Evolutionary conservation across 2,113 vertebrate species (phyloP), one percentile per base, ranked within the genome.

Genomic region (Sakesphorus luctuosus): DNA sequence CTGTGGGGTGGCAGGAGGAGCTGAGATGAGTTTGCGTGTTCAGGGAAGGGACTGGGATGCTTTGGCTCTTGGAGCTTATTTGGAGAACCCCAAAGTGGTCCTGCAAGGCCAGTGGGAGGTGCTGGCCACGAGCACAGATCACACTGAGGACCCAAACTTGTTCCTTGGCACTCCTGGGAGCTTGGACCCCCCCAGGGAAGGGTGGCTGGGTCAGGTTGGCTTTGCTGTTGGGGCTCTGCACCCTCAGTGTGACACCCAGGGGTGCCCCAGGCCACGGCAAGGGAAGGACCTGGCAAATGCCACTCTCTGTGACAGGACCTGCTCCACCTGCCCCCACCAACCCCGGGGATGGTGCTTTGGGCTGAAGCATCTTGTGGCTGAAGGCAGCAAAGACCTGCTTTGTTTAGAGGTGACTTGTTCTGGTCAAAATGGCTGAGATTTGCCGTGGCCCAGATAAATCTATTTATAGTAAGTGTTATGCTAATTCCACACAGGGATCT

Each of bases 361-460:
- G 75, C 59, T 65, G 79, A 29, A 69, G 69, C 55, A 16, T 35
- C 49, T 4, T 18, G 65, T 20, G 44, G n/a, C 1, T 67, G 77
- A 71, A 43, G 2, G 6, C 75, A 85, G 71, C 49, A 5, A 65
- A 31, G 72, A 83, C 7, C 26, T 50, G 71, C 82, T 76, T 49
- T 9, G 4, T 75, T 53, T 43, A 36, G 92, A 87, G 82, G 85
- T 93, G 95, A 93, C 78, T 94, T 9, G 18, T 58, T 61, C 85
- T 73, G 90, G 35, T 38, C 71, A 62, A 23, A 66, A 83, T 0
- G 7, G 71, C 63, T 29, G 90, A 95, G 92, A 86, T 91, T 40
- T 79, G 65, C 78, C 58, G 50, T 97, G 90, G 85, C 96, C 95
- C 87, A 89, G 92, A 94, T 95, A 95, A 93, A 94, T 93, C 94